Conservation (phyloP, 30 jellyfish, hydroid and myxozoan species). For the Phacellophora camtschatica region DNA sequence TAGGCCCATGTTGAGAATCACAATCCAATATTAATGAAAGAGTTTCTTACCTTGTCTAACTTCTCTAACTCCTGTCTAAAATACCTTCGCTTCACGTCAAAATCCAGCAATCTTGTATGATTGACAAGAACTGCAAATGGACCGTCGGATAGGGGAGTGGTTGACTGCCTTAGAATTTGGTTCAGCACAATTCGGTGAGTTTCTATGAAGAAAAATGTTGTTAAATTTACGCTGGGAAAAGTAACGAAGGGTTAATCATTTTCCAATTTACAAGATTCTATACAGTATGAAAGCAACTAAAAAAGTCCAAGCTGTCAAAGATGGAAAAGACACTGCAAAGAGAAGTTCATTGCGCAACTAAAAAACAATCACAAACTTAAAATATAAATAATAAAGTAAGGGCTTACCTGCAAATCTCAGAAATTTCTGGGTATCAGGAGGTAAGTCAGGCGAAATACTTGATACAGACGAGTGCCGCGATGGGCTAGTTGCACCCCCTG, state of each 20-base stretch:
- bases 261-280: no score
- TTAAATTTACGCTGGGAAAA: no score
- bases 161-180: constrained; percentile 95
- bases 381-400: no score
- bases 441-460: constrained; percentile 61
- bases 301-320: no score
- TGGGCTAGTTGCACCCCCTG: constrained; percentile 80
- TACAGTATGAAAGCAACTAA: no score
- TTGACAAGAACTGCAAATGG: constrained; percentile 97
- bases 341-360: no score
- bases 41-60: constrained; percentile 85
- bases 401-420: constrained; percentile 93
- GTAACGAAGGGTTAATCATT: no score
- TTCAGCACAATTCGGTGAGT: constrained; percentile 96
- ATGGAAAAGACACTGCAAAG: no score
- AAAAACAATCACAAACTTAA: no score
- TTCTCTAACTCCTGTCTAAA: constrained; percentile 96
- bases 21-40: no score
- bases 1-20: no score
- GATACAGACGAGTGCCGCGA: constrained; percentile 62
- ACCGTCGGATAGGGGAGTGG: constrained; percentile 89
- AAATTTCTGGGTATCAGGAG: constrained; percentile 97
- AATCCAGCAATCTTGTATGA: constrained; percentile 90
- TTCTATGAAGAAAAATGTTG: constrained; percentile 46
- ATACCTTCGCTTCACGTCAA: constrained; percentile 91